Base-by-base conservation (phyloP, 2,113 vertebrate genomes). In the Equus przewalskii region DNA sequence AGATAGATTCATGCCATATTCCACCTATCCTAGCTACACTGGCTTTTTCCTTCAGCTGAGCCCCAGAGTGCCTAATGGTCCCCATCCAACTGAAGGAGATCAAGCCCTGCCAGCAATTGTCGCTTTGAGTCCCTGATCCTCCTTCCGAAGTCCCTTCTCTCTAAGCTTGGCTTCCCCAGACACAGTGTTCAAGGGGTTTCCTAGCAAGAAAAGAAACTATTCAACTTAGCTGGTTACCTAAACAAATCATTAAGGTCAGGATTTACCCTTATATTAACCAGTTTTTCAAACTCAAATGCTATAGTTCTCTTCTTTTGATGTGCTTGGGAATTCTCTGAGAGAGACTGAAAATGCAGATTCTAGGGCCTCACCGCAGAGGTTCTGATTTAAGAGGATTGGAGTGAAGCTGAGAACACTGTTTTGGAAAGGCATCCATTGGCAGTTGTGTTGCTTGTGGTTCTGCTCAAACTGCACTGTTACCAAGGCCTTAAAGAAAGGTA, bases 201-300 rank as follows among this genome's bases (percentile, higher is more conserved):
- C 64, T 80, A 80, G 30, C 16, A n/a, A 64, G 24, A 75, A 58
- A 75, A 88, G 83, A 92, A 76, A 67, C 58, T 15, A 9, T 69
- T 90, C 67, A 56, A 10, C 22, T 56, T 49, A 75, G 36, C 22
- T 67, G 46, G 13, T 65, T 81, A 49, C 28, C 24, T 65, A 62
- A 87, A 82, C 22, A 78, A 95, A 70, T 46, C 83, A 46, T 36
- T 28, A 92, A 36, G 28, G 18, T 65, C 89, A 96, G 65, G 67
- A 64, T 88, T 64, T 58, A 36, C 6, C 56, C 13, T 49, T 81
- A 58, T 58, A 80, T 56, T 46, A 88, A 84, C 16, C 49, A 49
- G 0, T 58, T 69, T 73, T 75, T 65, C 18, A 88, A 49, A 65
- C 46, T 75, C n/a, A 76, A 46, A 75, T 28, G 24, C 30, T 30